A percentile compares a stretch with the other conserved stretches of the same genome.
These are phyloP conservation scores for Clarias fuscus DNA, from an alignment of 2,797 vertebrate genomes.

Conservation along the genomic window DNA sequence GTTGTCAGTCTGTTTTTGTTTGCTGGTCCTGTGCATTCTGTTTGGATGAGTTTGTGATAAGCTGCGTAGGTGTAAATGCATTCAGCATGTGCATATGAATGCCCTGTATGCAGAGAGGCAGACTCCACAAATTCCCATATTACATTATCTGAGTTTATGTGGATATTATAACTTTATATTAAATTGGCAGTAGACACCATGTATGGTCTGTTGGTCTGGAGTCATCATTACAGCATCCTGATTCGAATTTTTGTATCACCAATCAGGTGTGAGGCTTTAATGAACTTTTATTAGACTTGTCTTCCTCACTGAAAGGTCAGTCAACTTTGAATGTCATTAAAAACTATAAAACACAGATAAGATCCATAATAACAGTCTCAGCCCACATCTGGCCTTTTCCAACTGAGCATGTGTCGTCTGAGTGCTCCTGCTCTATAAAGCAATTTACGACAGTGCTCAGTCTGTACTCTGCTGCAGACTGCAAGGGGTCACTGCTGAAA, in stretches of 20 bases:
- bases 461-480: slow-evolving; percentile 3
- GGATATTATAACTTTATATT: background rate
- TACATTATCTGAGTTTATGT: background rate
- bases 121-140: background rate
- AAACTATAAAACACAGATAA: background rate
- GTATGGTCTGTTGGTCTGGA: background rate
- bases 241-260: background rate
- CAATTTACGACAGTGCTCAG: background rate
- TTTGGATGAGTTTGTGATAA: slow-evolving; percentile 29
- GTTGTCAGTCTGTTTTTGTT: slow-evolving; percentile 34
- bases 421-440: background rate
- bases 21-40: slow-evolving; percentile 27
- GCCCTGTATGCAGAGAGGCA: background rate
- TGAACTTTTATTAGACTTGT: background rate
- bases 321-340: background rate
- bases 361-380: background rate
- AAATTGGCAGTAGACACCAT: background rate
- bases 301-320: background rate
- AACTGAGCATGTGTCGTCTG: background rate
- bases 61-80: slow-evolving; percentile 24
- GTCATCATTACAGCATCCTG: background rate
- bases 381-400: slow-evolving; percentile 24
- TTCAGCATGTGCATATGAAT: slow-evolving; percentile 40
- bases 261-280: background rate
- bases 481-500: slow-evolving; percentile 36